Base-by-base conservation (phyloP, 2,888 invertebrate species). In the Arge pagana region DNA sequence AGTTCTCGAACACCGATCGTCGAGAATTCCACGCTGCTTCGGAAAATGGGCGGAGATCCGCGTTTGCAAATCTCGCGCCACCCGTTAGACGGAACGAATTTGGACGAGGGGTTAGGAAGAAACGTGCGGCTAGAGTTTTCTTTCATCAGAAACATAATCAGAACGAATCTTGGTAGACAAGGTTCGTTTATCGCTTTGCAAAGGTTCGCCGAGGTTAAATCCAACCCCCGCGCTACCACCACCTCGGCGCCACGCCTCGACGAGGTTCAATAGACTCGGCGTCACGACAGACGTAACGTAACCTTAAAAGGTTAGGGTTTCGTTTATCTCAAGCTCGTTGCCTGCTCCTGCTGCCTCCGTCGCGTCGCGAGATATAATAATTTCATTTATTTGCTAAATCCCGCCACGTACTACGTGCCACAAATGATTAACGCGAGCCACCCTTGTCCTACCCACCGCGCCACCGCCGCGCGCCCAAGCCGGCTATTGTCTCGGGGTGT, bases 381-480 rank as follows among this genome's bases (percentile, higher is more conserved):
- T 62, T 64, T 62, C 62, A 65, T 66, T 66, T 63, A 62, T 65
- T 63, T 60, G 58, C 55, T 56, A 62, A 65, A 66, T 62, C 61
- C 61, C 57, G 48, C 56, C 54, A 52, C 53, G 63, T 59, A n/a
- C n/a, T n/a, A 63, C 61, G 63, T 58, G 63, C 57, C 58, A 57
- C 56, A 61, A 61, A 64, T 63, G 56, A 66, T 60, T 56, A 63
- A 62, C 61, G 55, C 50, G 30, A 8, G 52, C 42, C 52, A 56
- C 35, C 45, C 45, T 45, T 45, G 45, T 45, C 45, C 35, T 23
- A 35, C 45, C 35, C 45, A 33, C 45, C 35, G 31, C 45, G 45
- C 28, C 28, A 26, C 28, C 28, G 8, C 28, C 30, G 45, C 33
- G 33, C 45, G 31, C 33, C 45, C 45, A n/a, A n/a, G n/a, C n/a